phyloP scores from a whole-genome alignment of 2,797 vertebrate species.

The Rhinella marina region DNA sequence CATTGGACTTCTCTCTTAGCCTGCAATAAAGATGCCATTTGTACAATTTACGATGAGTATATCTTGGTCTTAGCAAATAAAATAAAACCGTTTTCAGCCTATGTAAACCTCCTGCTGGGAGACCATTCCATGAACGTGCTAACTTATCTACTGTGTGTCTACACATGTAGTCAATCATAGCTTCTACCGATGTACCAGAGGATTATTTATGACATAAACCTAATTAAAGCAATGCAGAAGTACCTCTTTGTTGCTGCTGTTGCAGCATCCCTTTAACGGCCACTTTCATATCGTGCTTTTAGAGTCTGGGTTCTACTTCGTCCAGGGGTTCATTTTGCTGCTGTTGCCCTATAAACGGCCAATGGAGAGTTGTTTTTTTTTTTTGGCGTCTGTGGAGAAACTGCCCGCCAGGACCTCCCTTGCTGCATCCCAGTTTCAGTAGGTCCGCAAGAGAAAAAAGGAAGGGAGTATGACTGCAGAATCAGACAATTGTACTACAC shows the following conservation, averaged over 20 bases:
- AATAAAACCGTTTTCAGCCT: slow-evolving; percentile 15
- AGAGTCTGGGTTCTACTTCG: no score
- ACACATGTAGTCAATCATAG: slow-evolving; percentile 1
- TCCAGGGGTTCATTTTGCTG: no score
- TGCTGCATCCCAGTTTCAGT: no score
- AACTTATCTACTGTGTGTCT: slow-evolving; percentile 34
- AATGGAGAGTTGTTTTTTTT: no score
- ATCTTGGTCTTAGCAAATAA: slow-evolving; percentile 32
- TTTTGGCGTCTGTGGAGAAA: no score
- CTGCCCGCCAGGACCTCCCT: no score
- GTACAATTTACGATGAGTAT: slow-evolving; percentile 25
- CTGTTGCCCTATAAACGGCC: no score
- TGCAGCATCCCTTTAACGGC: background rate
- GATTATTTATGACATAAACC: background rate
- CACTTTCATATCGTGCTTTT: background rate
- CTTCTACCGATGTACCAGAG: background rate
- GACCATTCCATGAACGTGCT: slow-evolving; percentile 44
- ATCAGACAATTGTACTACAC: no score
- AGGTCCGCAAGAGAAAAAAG: no score
- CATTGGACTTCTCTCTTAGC: slow-evolving; percentile 20
- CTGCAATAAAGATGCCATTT: slow-evolving; percentile 38
- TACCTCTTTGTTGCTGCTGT: background rate
- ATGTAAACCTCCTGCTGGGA: slow-evolving; percentile 28
- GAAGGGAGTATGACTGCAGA: no score
- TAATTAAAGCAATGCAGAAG: background rate